Evolutionary conservation across 2,888 invertebrate species (phyloP), one percentile per base, ranked within the genome.

Genomic region (Syritta pipiens): DNA sequence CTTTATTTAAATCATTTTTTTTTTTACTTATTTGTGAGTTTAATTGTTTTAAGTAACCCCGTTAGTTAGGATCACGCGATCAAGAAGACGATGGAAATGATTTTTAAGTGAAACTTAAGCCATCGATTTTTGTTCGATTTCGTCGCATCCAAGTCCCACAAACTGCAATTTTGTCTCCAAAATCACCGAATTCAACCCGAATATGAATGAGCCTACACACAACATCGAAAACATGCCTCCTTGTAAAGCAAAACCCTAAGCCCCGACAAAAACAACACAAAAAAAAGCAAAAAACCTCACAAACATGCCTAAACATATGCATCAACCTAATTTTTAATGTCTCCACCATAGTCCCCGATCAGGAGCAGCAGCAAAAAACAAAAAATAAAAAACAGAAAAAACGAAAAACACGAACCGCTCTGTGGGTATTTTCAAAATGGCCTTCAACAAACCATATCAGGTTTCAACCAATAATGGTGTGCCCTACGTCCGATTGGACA

Each of bases 381-480:
- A n/a, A n/a, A n/a, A n/a, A n/a, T n/a, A 35, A 53, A 37, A 12
- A 42, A 19, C 3, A 26, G 9, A 28, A 37, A 14, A 46, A 53
- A 26, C 28, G 49, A 46, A 6, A 19, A 44, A 10, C n/a, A 24
- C n/a, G 12, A 46, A 46, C 44, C 12, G 28, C 14, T 12, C 26
- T 4, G 4, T 4, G 20, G n/a, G 17, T 14, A 49, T 40, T 32
- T 68, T 51, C 67, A 74, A 79, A 79, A 79, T 79, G 79, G 79
- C 79, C 67, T 74, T 67, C 79, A 79, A 68, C 62, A 19, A 62
- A 79, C 74, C 62, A 68, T 79, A 79, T 79, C 79, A 79, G 62
- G 74, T 79, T 79, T 79, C 79, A 79, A 79, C 79, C 79, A 79
- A 79, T 79, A 79, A 79, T 74, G 68, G 62, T 74, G n/a, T n/a